These are phyloP conservation scores for Dicrurus megarhynchus DNA, from an alignment of 2,113 vertebrate genomes.

Conservation along the genomic window DNA sequence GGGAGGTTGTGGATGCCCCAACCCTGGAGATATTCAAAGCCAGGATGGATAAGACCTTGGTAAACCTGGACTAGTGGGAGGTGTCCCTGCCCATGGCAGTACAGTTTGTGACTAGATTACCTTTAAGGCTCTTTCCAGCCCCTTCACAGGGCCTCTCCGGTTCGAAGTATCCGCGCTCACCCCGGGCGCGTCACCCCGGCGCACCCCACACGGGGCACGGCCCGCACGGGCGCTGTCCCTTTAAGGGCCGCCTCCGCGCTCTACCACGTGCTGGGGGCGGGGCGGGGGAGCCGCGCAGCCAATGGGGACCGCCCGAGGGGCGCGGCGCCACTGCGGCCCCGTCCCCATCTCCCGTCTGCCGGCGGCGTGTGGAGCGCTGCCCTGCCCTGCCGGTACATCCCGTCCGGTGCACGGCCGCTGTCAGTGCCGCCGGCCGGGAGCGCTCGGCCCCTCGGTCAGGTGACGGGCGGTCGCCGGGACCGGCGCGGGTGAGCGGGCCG, in stretches of 20 bases:
- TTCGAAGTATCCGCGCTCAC: accelerated
- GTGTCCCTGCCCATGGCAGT: background rate
- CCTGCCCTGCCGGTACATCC: background rate
- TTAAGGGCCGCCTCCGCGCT: background rate
- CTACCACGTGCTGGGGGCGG: background rate
- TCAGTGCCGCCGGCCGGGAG: background rate
- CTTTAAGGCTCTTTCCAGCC: no score
- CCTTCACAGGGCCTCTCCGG: background rate
- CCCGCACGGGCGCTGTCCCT: background rate
- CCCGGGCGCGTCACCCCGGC: accelerated
- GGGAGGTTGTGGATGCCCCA: background rate
- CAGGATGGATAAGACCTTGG: accelerated
- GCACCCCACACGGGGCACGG: accelerated
- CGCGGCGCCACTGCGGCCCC: background rate
- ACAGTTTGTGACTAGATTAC: no score
- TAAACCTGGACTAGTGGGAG: background rate
- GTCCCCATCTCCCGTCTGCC: background rate
- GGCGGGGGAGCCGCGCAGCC: background rate
- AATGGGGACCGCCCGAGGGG: background rate
- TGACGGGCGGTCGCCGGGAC: background rate
- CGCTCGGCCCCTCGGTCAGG: background rate
- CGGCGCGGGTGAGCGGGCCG: background rate
- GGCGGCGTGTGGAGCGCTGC: background rate
- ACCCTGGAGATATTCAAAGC: background rate
- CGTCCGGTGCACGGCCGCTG: background rate